These are phyloP conservation scores for Lobophora halterata DNA, from an alignment of 2,888 invertebrate genomes.

Conservation along the genomic window DNA sequence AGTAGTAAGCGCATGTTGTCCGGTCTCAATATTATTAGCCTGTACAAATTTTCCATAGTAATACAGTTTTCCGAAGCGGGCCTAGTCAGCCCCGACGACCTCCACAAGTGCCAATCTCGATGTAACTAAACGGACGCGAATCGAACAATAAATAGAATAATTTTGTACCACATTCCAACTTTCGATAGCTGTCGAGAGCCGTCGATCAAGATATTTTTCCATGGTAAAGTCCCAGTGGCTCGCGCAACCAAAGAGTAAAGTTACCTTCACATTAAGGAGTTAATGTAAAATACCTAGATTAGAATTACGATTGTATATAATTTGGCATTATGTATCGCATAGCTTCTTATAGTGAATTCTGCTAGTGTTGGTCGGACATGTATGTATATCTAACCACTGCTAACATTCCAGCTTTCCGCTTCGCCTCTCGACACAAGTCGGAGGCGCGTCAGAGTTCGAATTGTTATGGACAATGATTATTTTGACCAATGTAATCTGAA, in stretches of 20 bases:
- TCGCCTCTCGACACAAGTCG: slow-evolving; percentile 35
- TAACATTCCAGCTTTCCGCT: slow-evolving; percentile 72
- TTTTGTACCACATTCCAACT: slow-evolving; percentile 61
- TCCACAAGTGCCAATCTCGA: slow-evolving; percentile 69
- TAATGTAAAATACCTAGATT: slow-evolving; percentile 66
- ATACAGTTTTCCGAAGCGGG: slow-evolving; percentile 11
- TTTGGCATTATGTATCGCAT: slow-evolving; percentile 70
- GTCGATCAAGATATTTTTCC: slow-evolving; percentile 46
- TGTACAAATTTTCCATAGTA: slow-evolving; percentile 22
- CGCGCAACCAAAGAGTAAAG: slow-evolving; percentile 78
- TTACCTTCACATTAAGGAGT: slow-evolving; percentile 74
- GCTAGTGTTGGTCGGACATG: slow-evolving; percentile 23
- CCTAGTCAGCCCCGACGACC: slow-evolving; percentile 36
- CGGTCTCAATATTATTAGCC: slow-evolving; percentile 25
- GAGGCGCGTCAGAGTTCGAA: slow-evolving; percentile 29
- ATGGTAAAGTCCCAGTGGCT: slow-evolving; percentile 54
- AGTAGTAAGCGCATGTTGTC: slow-evolving; percentile 34
- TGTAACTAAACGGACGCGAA: slow-evolving; percentile 48
- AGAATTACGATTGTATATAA: slow-evolving; percentile 67
- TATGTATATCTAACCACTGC: slow-evolving; percentile 34
- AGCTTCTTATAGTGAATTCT: slow-evolving; percentile 47
- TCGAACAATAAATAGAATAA: slow-evolving; percentile 57
- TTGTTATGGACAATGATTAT: slow-evolving; percentile 68
- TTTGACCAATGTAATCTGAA: slow-evolving; percentile 79
- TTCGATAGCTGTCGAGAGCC: slow-evolving; percentile 34